These are phyloP conservation scores for Heliconius sara DNA, from an alignment of 2,888 invertebrate species.

Conservation along the genomic window DNA sequence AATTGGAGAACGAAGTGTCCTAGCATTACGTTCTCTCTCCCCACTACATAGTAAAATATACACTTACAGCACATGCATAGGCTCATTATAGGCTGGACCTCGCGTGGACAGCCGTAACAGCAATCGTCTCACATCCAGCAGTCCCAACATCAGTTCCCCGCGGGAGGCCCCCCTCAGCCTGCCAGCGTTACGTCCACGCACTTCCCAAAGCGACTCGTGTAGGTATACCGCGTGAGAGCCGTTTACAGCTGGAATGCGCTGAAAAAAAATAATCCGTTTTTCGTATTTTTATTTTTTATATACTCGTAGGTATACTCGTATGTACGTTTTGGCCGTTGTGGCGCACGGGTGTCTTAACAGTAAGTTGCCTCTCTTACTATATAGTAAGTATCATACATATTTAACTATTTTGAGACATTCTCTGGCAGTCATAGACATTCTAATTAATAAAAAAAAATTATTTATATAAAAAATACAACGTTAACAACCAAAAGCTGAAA, in stretches of 20 bases:
- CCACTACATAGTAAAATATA: neutral
- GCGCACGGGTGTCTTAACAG: no score
- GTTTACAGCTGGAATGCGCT: conserved; percentile 76
- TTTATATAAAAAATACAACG: no score
- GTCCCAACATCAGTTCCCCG: conserved; percentile 93
- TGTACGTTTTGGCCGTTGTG: no score
- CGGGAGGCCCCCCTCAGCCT: conserved; percentile 62
- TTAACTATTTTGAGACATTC: no score
- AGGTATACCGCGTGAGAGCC: conserved; percentile 84
- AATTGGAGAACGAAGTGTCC: neutral
- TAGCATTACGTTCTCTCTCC: neutral
- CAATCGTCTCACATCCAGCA: conserved; percentile 93
- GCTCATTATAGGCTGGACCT: conserved; percentile 61
- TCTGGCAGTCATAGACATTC: no score
- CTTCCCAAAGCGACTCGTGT: conserved; percentile 91
- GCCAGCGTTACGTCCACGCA: conserved; percentile 66
- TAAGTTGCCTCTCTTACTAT: no score
- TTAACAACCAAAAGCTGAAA: no score
- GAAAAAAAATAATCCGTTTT: conserved; percentile 31
- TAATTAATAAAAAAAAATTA: no score
- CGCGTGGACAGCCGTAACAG: conserved; percentile 87
- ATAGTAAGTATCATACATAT: no score
- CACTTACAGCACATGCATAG: conserved; percentile 69
- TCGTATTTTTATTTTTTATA: no score
- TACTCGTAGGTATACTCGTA: no score